Evolutionary conservation across 2,888 invertebrate genomes (phyloP), one percentile per base, ranked within the genome.

Genomic region (Heteropelma amictum): DNA sequence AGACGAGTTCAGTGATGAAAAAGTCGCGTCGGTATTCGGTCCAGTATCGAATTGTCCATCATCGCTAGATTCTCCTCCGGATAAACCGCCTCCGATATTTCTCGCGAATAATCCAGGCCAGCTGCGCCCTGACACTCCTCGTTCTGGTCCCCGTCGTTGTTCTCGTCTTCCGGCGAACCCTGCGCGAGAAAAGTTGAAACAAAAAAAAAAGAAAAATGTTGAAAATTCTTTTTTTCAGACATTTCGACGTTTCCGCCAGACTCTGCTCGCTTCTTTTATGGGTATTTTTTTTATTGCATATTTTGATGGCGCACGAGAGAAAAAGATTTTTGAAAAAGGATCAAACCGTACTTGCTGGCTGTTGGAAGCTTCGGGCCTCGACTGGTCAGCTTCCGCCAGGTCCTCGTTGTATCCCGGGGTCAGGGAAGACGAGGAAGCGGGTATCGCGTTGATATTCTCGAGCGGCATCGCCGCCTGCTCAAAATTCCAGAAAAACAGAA

Each of bases 361-460:
- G 63, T 76, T 78, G 1, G 85, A 83, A 47, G 84, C 84, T 63
- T 88, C 88, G 7, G 90, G 91, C 80, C 94, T 91, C 61, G 94
- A 93, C 88, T 95, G 95, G 90, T 95, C 95, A 7, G 95, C 95
- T 88, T 95, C 95, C 0, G 95, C 95, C 78, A 95, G 89, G 84
- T 95, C 95, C 23, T 93, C 95, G 85, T 95, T 93, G 76, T 92
- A 85, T 35, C 84, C 86, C 10, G 86, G 80, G 63, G 85, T 84
- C 3, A 80, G 23, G 4, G n/a, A n/a, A n/a, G 79, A 75, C 53
- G 83, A 77, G 8, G 73, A 21, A 51, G 68, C 63, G 1, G 80
- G 76, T 7, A 77, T 26, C 12, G 72, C 58, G 51, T 73, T 78
- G 19, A 73, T 63, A 60, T 70, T 72, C 17, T 85, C 83, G 5